These are phyloP conservation scores for Macquaria ambigua DNA, from an alignment of 2,113 vertebrate genomes.

Conservation along the genomic window DNA sequence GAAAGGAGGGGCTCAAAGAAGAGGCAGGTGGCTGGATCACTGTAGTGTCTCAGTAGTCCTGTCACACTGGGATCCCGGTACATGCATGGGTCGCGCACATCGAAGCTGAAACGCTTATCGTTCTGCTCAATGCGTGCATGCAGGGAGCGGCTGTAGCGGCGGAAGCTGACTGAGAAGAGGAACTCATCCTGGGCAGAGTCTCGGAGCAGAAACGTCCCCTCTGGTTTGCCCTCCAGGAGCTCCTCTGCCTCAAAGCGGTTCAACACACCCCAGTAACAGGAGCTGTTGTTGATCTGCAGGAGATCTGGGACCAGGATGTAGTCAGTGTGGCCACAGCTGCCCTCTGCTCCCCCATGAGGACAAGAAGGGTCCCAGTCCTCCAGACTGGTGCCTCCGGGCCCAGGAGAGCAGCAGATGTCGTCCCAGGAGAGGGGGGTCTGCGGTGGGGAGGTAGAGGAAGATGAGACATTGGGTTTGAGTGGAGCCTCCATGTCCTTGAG, in stretches of 20 bases:
- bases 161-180: conserved; percentile 97
- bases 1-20: conserved; percentile 98
- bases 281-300: conserved; percentile 96
- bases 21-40: conserved; percentile 95
- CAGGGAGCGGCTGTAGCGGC: conserved; percentile 96
- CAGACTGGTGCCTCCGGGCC: conserved; percentile 67
- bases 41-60: conserved; percentile 94
- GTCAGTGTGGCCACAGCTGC: conserved; percentile 87
- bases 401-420: conserved; percentile 77
- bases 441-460: conserved; percentile 79
- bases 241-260: conserved; percentile 96
- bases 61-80: conserved; percentile 95
- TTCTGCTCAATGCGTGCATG: conserved; percentile 97
- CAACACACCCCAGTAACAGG: conserved; percentile 97
- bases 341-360: conserved; percentile 79
- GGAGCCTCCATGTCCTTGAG: conserved; percentile 81
- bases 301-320: conserved; percentile 95
- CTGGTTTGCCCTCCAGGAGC: conserved; percentile 95
- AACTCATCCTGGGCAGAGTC: conserved; percentile 98
- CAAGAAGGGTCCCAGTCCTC: conserved; percentile 93
- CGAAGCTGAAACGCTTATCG: conserved; percentile 97
- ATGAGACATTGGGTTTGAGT: conserved; percentile 72
- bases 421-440: conserved; percentile 82
- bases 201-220: conserved; percentile 94
- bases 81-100: conserved; percentile 96